Evolutionary conservation across 1,140 invertebrate species (phyloP).

Genomic region (Rhagoletis zephyria): DNA sequence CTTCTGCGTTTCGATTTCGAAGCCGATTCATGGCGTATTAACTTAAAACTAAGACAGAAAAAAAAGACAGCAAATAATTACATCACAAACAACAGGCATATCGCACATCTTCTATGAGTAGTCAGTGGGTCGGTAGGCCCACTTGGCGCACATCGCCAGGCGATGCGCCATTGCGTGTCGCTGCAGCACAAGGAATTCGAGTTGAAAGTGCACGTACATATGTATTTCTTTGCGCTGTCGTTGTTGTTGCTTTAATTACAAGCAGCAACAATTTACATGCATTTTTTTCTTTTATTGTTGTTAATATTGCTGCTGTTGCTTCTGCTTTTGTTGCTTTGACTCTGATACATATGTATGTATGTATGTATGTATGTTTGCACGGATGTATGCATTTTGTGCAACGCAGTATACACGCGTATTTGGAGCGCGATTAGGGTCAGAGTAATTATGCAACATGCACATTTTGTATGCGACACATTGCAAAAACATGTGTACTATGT

Average conservation of each 20-base stretch:
- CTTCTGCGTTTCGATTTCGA: slow-evolving; percentile 1
- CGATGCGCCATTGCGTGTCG: slow-evolving; percentile 10
- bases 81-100: neutral
- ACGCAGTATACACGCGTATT: neutral
- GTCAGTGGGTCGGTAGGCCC: neutral
- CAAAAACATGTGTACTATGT: neutral
- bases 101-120: too few species aligned
- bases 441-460: slow-evolving; percentile 46
- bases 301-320: too few species aligned
- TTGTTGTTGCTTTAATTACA: neutral
- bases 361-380: too few species aligned
- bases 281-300: too few species aligned
- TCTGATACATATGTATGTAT: too few species aligned
- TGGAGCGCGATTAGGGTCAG: slow-evolving; percentile 40
- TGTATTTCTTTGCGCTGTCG: neutral
- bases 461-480: neutral
- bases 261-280: too few species aligned
- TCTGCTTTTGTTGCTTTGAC: too few species aligned
- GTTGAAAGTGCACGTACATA: slow-evolving; percentile 40
- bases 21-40: slow-evolving; percentile 32
- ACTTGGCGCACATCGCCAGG: neutral
- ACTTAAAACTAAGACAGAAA: neutral
- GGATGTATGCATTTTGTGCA: neutral
- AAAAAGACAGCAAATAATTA: neutral
- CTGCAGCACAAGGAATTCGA: slow-evolving; percentile 9